Evolutionary conservation across 2,113 vertebrate species (phyloP), one percentile per base, ranked within the genome.

Genomic region (Leiothrix lutea): DNA sequence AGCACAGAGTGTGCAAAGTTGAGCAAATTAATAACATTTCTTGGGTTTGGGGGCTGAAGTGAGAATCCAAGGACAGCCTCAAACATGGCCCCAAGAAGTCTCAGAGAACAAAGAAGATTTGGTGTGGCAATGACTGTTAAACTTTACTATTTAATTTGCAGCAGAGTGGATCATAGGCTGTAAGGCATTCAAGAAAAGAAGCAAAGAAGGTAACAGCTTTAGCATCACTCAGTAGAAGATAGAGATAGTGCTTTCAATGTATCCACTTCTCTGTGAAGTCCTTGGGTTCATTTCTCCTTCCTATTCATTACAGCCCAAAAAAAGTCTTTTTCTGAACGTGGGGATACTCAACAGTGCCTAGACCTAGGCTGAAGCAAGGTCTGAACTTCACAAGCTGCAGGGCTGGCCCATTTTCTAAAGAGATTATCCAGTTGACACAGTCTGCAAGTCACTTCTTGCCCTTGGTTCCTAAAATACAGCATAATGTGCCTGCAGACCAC

Each of bases 381-480:
- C 36, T 81, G 42, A 61, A 42, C 25, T 45, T 75, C 5, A 11
- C 35, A 91, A 73, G 42, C 71, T 72, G 77, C 62, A 61, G 38
- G 33, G 44, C 67, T 54, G 50, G 28, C 26, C 35, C 29, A 21
- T 38, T 38, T 64, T 72, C 65, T 48, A 25, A 45, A 79, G 40
- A 72, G 22, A 67, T 38, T 64, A 48, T 13, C 35, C 70, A 81
- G 28, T 26, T 71, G 47, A 80, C 42, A 65, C 47, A 51, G 35
- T 25, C 74, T 82, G 54, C 93, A 86, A 95, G 92, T 82, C 84
- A 51, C 31, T 93, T 88, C 90, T 95, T 94, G 90, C 35, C 60
- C 36, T 48, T 56, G 44, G 14, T 62, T 69, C 58, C 70, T 77
- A 66, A 85, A 90, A 70, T 69, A 72, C 77, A 85, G 51, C 44